These are phyloP conservation scores for Manis pentadactyla DNA, from an alignment of 2,797 vertebrate genomes.

Conservation along the genomic window DNA sequence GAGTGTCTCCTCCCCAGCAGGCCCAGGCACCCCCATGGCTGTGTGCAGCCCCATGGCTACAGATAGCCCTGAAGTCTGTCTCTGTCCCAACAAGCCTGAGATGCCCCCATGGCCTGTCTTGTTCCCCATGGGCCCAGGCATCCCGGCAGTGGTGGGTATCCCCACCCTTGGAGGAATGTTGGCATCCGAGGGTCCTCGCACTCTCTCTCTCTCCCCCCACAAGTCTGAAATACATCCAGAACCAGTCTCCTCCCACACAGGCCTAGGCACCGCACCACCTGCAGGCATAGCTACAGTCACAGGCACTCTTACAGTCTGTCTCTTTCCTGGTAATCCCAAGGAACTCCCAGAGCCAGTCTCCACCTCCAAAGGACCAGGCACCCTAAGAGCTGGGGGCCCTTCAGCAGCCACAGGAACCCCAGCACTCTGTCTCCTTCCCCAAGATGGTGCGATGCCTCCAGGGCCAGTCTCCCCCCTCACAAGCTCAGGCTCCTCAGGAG, in stretches of 20 bases:
- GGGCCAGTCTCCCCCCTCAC: neutral
- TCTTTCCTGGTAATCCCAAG: constrained; percentile 12
- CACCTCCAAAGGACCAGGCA: neutral
- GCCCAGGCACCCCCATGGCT: neutral
- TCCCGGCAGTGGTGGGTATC: neutral
- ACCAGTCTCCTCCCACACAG: neutral
- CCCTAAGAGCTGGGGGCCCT: neutral
- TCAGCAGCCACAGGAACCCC: neutral
- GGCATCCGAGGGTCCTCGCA: neutral
- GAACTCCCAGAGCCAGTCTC: constrained; percentile 12
- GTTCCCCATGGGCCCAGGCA: neutral
- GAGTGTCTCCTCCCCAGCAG: neutral
- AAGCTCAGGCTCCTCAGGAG: neutral
- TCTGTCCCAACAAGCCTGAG: neutral
- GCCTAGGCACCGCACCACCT: neutral
- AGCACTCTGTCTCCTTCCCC: constrained; percentile 33
- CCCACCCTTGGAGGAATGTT: neutral
- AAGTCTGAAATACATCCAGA: neutral
- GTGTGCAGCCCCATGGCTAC: neutral
- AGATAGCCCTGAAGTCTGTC: neutral
- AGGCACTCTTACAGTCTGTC: neutral
- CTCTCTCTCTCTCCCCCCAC: neutral
- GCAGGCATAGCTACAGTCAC: neutral
- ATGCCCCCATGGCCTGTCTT: neutral
- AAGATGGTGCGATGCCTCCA: neutral